These are phyloP conservation scores for Lasiurus borealis DNA, from an alignment of 2,113 vertebrate genomes.

Conservation along the genomic window DNA sequence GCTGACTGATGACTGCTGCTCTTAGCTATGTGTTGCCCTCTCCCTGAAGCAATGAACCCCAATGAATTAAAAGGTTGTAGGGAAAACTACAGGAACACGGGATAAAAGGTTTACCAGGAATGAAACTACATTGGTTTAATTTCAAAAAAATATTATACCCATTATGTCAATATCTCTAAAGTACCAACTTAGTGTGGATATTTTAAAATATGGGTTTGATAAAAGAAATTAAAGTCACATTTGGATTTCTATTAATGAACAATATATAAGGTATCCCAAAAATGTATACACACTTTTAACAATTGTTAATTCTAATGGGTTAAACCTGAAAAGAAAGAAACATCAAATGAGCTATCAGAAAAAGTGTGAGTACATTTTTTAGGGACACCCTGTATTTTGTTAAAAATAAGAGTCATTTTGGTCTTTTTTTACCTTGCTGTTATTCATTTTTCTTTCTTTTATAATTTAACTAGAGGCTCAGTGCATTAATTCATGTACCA, in stretches of 20 bases:
- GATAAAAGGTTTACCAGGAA: neutral
- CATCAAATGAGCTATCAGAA: too few species aligned
- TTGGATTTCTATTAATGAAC: neutral
- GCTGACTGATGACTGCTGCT: slow-evolving; percentile 13
- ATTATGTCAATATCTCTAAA: neutral
- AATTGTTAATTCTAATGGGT: too few species aligned
- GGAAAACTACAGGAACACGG: neutral
- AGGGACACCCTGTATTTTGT: neutral
- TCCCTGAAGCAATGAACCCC: slow-evolving; percentile 16
- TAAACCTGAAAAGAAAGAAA: too few species aligned
- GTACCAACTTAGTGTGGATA: neutral
- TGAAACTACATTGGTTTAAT: neutral
- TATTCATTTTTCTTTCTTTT: slow-evolving; percentile 12
- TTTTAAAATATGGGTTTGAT: neutral
- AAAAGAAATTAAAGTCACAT: neutral
- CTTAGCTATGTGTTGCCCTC: neutral
- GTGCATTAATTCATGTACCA: too few species aligned
- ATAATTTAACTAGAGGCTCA: neutral
- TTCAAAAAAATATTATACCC: neutral
- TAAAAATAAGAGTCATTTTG: neutral
- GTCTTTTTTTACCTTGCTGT: neutral
- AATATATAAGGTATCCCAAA: neutral
- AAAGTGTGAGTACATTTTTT: too few species aligned
- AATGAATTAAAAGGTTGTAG: neutral
- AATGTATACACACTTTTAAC: too few species aligned